A percentile compares a stretch with the other conserved stretches of the same genome.
phyloP scores from a whole-genome alignment of 37 sponge, comb jelly and placozoan species.

The Petrosia ficiformis region DNA sequence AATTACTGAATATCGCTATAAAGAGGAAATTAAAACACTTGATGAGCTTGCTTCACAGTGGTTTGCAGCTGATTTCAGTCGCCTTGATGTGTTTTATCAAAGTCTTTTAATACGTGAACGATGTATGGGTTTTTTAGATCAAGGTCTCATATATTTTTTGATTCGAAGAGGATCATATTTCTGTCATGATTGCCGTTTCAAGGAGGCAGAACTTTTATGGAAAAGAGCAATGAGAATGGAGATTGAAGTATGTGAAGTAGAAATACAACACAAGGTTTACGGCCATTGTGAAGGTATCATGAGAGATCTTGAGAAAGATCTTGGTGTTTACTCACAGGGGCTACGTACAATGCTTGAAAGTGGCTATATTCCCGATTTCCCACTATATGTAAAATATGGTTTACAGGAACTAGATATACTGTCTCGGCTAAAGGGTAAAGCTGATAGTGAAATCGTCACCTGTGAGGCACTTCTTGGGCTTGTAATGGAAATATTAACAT shows the following conservation, averaged over 20 bases:
- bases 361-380: constrained; percentile 39
- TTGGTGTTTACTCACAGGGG: constrained; percentile 60
- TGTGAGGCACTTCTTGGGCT: constrained; percentile 32
- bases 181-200: constrained; percentile 20
- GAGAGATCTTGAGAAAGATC: constrained; percentile 73
- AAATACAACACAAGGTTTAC: constrained; percentile 41
- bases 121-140: constrained; percentile 71
- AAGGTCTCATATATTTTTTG: constrained; percentile 71
- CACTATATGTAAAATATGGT: constrained; percentile 46
- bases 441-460: constrained; percentile 36
- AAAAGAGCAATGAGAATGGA: constrained; percentile 66
- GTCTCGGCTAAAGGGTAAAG: constrained; percentile 34
- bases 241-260: constrained; percentile 47
- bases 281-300: constrained; percentile 68
- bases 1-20: constrained; percentile 37
- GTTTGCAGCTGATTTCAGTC: constrained; percentile 16
- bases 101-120: constrained; percentile 79
- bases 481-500: constrained; percentile 47
- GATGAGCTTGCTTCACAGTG: constrained; percentile 19
- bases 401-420: constrained; percentile 66
- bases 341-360: constrained; percentile 50
- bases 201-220: constrained; percentile 56
- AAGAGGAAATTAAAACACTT: constrained; percentile 27
- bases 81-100: constrained; percentile 63
- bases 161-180: constrained; percentile 50